These are phyloP conservation scores for Polypterus bichir DNA, from an alignment of 2,113 vertebrate genomes.

Conservation along the genomic window DNA sequence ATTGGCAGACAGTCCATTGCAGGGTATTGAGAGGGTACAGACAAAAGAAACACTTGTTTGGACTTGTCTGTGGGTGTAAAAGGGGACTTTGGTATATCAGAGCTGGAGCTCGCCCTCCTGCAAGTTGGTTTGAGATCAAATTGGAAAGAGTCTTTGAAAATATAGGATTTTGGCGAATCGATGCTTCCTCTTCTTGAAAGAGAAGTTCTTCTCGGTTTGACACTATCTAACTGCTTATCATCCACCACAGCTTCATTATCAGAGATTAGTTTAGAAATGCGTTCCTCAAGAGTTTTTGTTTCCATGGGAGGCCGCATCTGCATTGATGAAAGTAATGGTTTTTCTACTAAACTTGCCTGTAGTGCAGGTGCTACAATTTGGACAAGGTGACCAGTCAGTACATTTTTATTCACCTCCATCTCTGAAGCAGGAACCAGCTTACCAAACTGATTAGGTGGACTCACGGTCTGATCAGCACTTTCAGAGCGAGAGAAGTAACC, in stretches of 20 bases:
- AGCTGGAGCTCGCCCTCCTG: conserved; percentile 89
- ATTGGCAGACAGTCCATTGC: conserved; percentile 90
- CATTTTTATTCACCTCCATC: conserved; percentile 55
- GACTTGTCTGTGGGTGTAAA: conserved; percentile 94
- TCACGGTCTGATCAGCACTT: conserved; percentile 88
- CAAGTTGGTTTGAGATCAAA: conserved; percentile 92
- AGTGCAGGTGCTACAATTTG: conserved; percentile 50
- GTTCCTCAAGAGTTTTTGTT: conserved; percentile 83
- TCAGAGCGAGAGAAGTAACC: conserved; percentile 96
- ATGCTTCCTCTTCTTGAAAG: conserved; percentile 92
- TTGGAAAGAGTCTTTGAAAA: conserved; percentile 98
- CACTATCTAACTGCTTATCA: conserved; percentile 91
- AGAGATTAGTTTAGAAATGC: conserved; percentile 92
- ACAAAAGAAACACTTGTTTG: conserved; percentile 89
- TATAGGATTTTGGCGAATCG: conserved; percentile 95
- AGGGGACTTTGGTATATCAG: conserved; percentile 94
- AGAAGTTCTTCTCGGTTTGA: conserved; percentile 93
- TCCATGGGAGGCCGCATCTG: conserved; percentile 82
- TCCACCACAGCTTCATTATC: conserved; percentile 95
- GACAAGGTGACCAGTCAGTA: conserved; percentile 25
- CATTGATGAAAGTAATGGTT: conserved; percentile 40
- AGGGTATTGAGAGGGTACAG: conserved; percentile 72
- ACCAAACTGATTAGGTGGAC: conserved; percentile 74
- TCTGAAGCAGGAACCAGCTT: conserved; percentile 65
- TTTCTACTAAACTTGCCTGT: conserved; percentile 55